phyloP scores from a whole-genome alignment of 1,140 invertebrate genomes.

The Pogonomyrmex barbatus region DNA sequence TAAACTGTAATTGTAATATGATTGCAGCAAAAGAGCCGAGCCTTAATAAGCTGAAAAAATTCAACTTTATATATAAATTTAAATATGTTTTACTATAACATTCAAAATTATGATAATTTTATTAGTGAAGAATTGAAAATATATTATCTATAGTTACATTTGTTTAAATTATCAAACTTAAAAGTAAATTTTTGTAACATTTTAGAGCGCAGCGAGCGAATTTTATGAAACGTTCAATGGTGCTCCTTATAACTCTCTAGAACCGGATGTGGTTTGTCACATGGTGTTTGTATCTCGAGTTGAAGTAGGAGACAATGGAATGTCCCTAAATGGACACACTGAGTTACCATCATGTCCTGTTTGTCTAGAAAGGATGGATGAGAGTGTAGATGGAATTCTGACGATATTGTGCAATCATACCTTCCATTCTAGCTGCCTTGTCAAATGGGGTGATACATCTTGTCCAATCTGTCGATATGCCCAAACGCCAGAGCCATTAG shows the following conservation, averaged over 20 bases:
- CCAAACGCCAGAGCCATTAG: constrained; percentile 96
- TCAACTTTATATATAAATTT: background rate
- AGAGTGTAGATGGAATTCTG: constrained; percentile 98
- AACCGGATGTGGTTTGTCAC: constrained; percentile 95
- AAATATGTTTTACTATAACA: background rate
- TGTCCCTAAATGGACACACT: constrained; percentile 93
- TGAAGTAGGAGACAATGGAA: constrained; percentile 91
- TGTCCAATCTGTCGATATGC: constrained; percentile 93
- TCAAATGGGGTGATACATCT: constrained; percentile 98
- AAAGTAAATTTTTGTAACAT: background rate
- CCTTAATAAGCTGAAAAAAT: no score
- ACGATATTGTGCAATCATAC: constrained; percentile 99
- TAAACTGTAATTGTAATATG: no score
- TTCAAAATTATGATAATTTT: background rate
- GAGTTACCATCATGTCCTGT: constrained; percentile 99
- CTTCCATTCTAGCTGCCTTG: constrained; percentile 97
- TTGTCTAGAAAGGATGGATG: constrained; percentile 98
- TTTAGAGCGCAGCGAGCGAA: constrained; percentile 93
- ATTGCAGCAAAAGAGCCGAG: no score
- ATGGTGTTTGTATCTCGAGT: constrained; percentile 98
- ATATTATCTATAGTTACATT: background rate
- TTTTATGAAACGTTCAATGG: constrained; percentile 98
- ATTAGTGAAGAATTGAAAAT: constrained; percentile 1
- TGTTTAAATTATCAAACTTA: no score
- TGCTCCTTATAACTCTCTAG: constrained; percentile 95